Base-by-base conservation (phyloP, 1,140 invertebrate species). In the Dinoponera quadriceps region DNA sequence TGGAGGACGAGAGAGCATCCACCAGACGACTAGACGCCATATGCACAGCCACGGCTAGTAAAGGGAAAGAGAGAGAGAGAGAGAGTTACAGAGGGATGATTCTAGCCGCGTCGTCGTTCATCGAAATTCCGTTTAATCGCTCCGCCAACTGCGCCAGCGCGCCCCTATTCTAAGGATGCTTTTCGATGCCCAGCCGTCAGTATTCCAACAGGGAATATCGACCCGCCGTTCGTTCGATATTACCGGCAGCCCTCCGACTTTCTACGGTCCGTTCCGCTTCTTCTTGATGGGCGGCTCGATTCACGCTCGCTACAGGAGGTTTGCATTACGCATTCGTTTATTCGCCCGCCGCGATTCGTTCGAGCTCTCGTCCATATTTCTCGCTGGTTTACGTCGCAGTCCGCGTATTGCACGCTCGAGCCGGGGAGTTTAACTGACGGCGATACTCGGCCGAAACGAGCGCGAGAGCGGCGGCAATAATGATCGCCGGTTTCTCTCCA, bases 101-200 rank as follows among this genome's bases (percentile, higher is more conserved):
- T 88, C 78, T 80, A 62, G 22, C 72, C 27, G 68, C 57, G 60
- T 85, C 60, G 73, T 83, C 60, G 78, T 85, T 74, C 74, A 87
- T 84, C 68, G 78, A 82, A 85, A 88, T 88, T 88, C 62, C 44
- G 62, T 88, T 88, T 88, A 88, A 88, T 88, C 78, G 85, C 25
- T 62, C 73, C 54, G 25, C 38, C 60, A 73, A 66, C 55, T 82
- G 68, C 65, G 51, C 33, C 75, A 57, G 51, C 25, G 65, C 33
- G 7, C 25, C 33, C 74, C 51, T 59, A 51, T 33, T 68, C 83
- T 33, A 63, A 59, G 68, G 59, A 63, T 68, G 44, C 22, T 57
- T 85, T 85, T 69, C 63, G 25, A 55, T 51, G 25, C 22, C 44
- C 38, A 69, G 54, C 55, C 48, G 74, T 78, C 62, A 63, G 44